A percentile compares a stretch with the other conserved stretches of the same genome.
Conservation (phyloP, 2,888 invertebrate species). For the Chironomus tentans region DNA sequence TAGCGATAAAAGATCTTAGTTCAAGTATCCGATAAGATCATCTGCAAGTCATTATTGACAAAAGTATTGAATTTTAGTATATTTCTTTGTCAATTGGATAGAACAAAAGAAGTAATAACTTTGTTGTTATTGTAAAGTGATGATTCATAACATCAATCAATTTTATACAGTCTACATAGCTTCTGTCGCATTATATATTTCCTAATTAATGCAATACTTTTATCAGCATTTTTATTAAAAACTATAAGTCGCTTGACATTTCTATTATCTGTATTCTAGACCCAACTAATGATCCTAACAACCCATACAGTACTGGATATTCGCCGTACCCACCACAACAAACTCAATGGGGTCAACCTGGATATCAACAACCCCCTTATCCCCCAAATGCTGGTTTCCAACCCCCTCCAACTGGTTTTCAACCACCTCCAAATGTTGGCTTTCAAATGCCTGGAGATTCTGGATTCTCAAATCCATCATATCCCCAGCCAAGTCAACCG, state of each 20-base stretch:
- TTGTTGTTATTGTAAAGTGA: background rate
- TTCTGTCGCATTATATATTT: background rate
- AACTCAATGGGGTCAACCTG: background rate
- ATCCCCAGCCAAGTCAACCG: background rate
- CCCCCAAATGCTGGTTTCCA: background rate
- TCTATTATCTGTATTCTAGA: no score
- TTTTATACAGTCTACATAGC: no score
- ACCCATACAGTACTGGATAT: background rate
- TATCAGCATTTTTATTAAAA: background rate
- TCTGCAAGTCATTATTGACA: background rate
- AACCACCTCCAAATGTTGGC: slow-evolving; percentile 9
- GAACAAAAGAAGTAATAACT: background rate
- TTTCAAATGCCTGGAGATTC: background rate
- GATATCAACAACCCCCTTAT: no score
- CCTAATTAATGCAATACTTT: background rate
- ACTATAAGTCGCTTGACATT: no score
- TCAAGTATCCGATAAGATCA: background rate
- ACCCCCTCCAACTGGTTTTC: background rate
- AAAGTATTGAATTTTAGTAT: background rate
- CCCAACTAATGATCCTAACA: background rate
- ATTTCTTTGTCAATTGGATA: background rate
- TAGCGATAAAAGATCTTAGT: background rate
- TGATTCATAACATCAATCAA: background rate
- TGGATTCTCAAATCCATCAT: background rate
- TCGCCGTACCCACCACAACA: background rate